Evolutionary conservation across 1,140 invertebrate genomes (phyloP), one percentile per base, ranked within the genome.

Genomic region (Rhagoletis pomonella): DNA sequence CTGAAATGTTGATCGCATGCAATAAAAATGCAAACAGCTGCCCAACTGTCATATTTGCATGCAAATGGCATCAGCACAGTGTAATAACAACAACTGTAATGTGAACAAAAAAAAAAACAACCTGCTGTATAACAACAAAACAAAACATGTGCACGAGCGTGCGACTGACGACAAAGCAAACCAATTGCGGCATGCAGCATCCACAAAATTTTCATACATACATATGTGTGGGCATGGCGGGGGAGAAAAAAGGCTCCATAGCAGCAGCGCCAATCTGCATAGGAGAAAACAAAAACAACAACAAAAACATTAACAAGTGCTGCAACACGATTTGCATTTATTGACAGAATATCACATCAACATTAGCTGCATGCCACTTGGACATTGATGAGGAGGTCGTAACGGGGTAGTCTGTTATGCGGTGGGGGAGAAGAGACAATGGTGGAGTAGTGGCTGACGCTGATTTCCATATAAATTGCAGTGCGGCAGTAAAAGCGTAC

Each of bases 271-370:
- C 29, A 29, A 29, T 29, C 29, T 29, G 29, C 29, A 29, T 29
- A 29, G 29, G 29, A 55, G 19, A 55, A n/a, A 50, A 73, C 39
- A 73, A 73, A 14, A 55, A 29, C 67, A n/a, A 73, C 39, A 14
- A 44, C 12, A 86, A 42, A 86, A 29, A 9, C 59, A 86, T 86
- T 65, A 86, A 86, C 85, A 65, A 86, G 58, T 60, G 62, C 85
- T 44, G 42, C 85, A 62, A 86, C 85, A 86, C 58, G 58, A 86
- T 62, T 65, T 62, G 85, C 50, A 19, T 62, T 62, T 86, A 86
- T 86, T 86, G 85, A 86, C 85, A 86, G 85, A 86, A 86, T 86
- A 65, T 86, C 85, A 86, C 85, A 44, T 62, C 85, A 86, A 86
- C 85, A 86, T 86, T 86, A 86, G 62, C 85, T 62, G 73, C 47